Evolutionary conservation across 1,140 invertebrate species (phyloP).

Genomic region (Achroia grisella): DNA sequence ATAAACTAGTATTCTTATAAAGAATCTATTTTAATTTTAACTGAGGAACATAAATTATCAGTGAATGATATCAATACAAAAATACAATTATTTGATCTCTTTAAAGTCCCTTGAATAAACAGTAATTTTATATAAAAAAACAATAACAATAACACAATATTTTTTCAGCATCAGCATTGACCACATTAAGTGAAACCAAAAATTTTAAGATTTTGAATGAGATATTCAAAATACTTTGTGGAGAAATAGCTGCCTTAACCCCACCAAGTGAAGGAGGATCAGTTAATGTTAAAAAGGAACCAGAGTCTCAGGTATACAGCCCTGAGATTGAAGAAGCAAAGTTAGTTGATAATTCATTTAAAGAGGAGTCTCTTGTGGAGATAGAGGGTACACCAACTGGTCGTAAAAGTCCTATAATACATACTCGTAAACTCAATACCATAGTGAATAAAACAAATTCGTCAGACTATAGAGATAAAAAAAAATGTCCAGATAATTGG

Average conservation of each 20-base stretch:
- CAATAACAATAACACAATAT: too few relatives aligned
- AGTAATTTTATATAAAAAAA: too few relatives aligned
- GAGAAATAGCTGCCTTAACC: conserved; percentile 12
- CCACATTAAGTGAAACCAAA: conserved; percentile 43
- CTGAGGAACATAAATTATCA: too few relatives aligned
- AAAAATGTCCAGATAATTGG: conserved; percentile 50
- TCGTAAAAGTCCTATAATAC: conserved; percentile 51
- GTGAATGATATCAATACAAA: too few relatives aligned
- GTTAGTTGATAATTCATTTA: conserved; percentile 9
- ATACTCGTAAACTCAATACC: conserved; percentile 27
- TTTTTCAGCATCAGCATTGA: conserved; percentile 41
- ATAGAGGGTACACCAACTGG: conserved; percentile 49
- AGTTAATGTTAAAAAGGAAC: neutral
- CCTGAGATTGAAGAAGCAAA: neutral
- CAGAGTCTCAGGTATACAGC: neutral
- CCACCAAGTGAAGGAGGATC: neutral
- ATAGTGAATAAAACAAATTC: conserved; percentile 1
- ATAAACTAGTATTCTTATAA: too few relatives aligned
- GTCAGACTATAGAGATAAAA: conserved; percentile 41
- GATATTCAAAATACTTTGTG: conserved; percentile 43
- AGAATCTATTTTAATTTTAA: too few relatives aligned
- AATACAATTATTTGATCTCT: too few relatives aligned
- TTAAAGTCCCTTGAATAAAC: too few relatives aligned
- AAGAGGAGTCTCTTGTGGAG: conserved; percentile 39
- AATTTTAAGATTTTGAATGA: conserved; percentile 34